A percentile compares a stretch with the other conserved stretches of the same genome.
These are phyloP conservation scores for Netelia melanura DNA, from an alignment of 2,888 invertebrate species.

Conservation along the genomic window DNA sequence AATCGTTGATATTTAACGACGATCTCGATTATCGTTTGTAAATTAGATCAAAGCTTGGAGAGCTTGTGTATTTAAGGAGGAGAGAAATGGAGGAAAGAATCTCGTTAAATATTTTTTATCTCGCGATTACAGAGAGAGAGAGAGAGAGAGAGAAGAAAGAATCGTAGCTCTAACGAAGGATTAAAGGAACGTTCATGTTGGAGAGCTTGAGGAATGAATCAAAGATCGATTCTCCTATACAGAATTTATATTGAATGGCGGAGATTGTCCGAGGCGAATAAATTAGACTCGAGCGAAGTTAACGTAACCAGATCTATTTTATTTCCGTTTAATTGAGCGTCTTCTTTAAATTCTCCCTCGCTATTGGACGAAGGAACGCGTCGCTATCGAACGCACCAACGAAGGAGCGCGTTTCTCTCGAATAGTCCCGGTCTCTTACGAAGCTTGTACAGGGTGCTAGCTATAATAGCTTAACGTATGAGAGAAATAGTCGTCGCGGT, in stretches of 20 bases:
- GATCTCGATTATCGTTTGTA: too few species aligned
- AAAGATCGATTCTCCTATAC: conserved; percentile 39
- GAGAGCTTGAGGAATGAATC: conserved; percentile 51
- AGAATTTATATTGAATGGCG: conserved; percentile 54
- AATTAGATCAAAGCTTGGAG: too few species aligned
- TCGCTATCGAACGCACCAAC: conserved; percentile 54
- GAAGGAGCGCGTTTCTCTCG: conserved; percentile 33
- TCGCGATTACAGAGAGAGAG: too few species aligned
- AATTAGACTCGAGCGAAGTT: conserved; percentile 55
- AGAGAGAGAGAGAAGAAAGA: background rate
- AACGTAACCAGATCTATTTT: conserved; percentile 60
- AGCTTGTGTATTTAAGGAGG: too few species aligned
- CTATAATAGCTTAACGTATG: too few species aligned
- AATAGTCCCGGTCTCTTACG: background rate
- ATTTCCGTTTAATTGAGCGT: conserved; percentile 67
- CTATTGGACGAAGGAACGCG: conserved; percentile 21
- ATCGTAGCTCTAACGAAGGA: background rate
- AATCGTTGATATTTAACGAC: too few species aligned
- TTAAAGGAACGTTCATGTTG: background rate
- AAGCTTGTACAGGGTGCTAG: conserved; percentile 37
- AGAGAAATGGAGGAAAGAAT: too few species aligned
- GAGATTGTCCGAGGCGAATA: conserved; percentile 56
- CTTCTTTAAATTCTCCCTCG: background rate
- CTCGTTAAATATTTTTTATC: too few species aligned
- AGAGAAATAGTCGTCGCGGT: background rate